Evolutionary conservation across 2,888 invertebrate genomes (phyloP).

Genomic region (Perithous albicinctus): DNA sequence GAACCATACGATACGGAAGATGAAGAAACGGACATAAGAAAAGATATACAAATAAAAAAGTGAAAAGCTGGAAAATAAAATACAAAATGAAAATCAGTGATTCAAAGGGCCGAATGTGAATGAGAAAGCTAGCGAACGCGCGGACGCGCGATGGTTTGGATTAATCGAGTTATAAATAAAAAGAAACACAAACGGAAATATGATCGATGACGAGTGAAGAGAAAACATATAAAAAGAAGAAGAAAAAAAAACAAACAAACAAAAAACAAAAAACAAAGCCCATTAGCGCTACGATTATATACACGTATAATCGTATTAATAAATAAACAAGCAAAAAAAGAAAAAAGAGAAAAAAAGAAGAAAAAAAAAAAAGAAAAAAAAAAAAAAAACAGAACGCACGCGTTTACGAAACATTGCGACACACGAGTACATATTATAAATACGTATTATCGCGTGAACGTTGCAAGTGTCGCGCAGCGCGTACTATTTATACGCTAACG

Average conservation of each 20-base stretch:
- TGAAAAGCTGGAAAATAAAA: conserved; percentile 4
- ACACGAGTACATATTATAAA: conserved; percentile 55
- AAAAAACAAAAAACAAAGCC: conserved; percentile 2
- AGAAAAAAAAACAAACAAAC: background rate
- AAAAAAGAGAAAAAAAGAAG: conserved; percentile 19
- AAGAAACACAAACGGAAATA: background rate
- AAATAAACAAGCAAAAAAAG: background rate
- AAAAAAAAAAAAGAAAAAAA: background rate
- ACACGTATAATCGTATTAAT: conserved; percentile 7
- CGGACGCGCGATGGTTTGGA: conserved; percentile 23
- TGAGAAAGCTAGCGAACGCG: conserved; percentile 30
- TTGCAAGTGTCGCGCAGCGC: conserved; percentile 62
- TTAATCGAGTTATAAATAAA: conserved; percentile 18
- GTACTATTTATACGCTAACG: conserved; percentile 64
- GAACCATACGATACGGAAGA: conserved; percentile 11
- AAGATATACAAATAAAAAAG: background rate
- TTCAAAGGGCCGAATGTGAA: conserved; percentile 10
- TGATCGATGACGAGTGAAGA: conserved; percentile 7
- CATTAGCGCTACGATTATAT: conserved; percentile 29
- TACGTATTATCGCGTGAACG: conserved; percentile 57
- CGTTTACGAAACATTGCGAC: conserved; percentile 55
- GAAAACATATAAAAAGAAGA: background rate
- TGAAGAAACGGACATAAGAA: background rate
- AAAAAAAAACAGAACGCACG: conserved; percentile 36
- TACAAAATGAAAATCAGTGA: conserved; percentile 25